These are phyloP conservation scores for Mantis religiosa DNA, from an alignment of 2,888 invertebrate species.

Conservation along the genomic window DNA sequence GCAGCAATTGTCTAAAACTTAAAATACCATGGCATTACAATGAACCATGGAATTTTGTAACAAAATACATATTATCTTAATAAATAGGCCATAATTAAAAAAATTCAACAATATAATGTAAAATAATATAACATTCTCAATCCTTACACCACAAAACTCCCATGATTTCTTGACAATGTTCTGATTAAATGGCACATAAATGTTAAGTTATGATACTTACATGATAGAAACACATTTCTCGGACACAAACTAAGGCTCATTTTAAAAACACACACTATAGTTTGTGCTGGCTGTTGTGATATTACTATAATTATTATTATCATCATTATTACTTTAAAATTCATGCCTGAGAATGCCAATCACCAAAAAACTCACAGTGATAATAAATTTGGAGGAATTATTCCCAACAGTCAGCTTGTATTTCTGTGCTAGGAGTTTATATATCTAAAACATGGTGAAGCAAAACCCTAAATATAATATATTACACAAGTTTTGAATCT, in stretches of 20 bases:
- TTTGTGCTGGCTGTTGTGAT: background rate
- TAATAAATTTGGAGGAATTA: background rate
- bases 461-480: background rate
- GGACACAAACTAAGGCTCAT: background rate
- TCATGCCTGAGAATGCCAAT: background rate
- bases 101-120: background rate
- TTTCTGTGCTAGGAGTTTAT: background rate
- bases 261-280: background rate
- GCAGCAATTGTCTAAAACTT: background rate
- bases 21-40: background rate
- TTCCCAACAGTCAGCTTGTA: background rate
- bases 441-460: background rate
- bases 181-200: background rate
- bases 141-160: background rate
- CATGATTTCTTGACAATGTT: background rate
- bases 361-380: background rate
- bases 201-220: background rate
- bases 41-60: background rate
- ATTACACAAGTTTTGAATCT: background rate
- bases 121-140: background rate
- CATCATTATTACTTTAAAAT: background rate
- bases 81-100: background rate
- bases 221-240: background rate
- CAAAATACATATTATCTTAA: background rate
- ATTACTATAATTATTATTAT: background rate